Evolutionary conservation across 2,797 vertebrate genomes (phyloP).

Genomic region (Sebastes variabilis): DNA sequence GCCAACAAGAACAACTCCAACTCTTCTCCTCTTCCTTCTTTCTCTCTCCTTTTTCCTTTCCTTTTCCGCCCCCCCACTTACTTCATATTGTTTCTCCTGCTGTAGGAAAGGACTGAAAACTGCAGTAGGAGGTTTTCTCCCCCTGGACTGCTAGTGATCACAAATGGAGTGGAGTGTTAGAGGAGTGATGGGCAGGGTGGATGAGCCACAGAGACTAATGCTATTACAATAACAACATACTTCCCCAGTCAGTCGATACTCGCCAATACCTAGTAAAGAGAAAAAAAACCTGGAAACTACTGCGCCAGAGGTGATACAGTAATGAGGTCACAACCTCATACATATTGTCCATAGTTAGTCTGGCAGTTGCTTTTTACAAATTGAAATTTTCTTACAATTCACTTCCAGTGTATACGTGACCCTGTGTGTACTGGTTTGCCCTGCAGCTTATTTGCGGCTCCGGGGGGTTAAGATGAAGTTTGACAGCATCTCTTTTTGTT

Average conservation of each 20-base stretch:
- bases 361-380: conserved; percentile 31
- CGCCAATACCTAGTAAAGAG: conserved; percentile 38
- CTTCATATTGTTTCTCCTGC: conserved; percentile 29
- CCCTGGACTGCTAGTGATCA: conserved; percentile 35
- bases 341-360: conserved; percentile 50
- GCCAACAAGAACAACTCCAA: conserved; percentile 26
- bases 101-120: conserved; percentile 10
- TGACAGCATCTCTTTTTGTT: conserved; percentile 44
- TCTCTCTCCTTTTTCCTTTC: neutral
- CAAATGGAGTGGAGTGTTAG: conserved; percentile 4
- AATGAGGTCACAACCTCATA: conserved; percentile 70
- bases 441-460: conserved; percentile 44
- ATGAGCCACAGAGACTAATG: conserved; percentile 57
- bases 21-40: neutral
- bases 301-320: conserved; percentile 43
- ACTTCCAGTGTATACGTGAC: conserved; percentile 25
- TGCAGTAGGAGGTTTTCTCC: neutral
- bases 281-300: conserved; percentile 22
- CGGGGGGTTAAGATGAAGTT: conserved; percentile 59
- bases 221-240: conserved; percentile 63
- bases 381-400: conserved; percentile 43
- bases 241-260: conserved; percentile 48
- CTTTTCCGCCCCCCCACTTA: conserved; percentile 3
- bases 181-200: conserved; percentile 46
- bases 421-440: conserved; percentile 45